Percentiles rank a stretch among this genome's conserved stretches.
Conservation (phyloP, 2,797 vertebrate species). For the Sphenopsis melanotis region DNA sequence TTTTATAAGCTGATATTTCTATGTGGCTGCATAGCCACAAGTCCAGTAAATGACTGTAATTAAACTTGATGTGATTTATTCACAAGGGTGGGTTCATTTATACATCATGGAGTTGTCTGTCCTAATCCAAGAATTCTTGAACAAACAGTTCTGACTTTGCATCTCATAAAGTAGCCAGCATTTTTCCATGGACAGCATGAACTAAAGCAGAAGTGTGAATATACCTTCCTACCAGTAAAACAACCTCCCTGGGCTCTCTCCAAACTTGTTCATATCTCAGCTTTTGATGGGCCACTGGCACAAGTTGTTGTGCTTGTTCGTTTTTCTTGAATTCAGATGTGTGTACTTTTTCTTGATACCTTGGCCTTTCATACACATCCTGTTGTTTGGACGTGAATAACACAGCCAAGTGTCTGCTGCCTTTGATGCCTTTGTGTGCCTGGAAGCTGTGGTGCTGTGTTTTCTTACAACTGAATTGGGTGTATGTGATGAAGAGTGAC, state of each 20-base stretch:
- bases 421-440: not conserved
- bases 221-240: not conserved
- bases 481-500: not conserved
- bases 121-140: constrained; percentile 2
- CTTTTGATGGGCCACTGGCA: not conserved
- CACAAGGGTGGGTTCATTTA: not conserved
- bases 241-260: not conserved
- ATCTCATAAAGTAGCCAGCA: not conserved
- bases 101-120: not conserved
- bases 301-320: not conserved
- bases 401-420: not conserved
- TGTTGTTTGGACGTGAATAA: not conserved
- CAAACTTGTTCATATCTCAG: not conserved
- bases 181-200: not conserved
- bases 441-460: not conserved
- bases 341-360: not conserved
- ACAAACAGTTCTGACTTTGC: not conserved
- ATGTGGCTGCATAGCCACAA: not conserved
- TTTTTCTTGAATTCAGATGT: not conserved
- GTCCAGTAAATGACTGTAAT: not conserved
- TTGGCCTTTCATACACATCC: not conserved
- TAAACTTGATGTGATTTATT: constrained; percentile 10
- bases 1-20: not conserved
- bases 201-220: not conserved
- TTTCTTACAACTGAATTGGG: not conserved